phyloP scores from a whole-genome alignment of 2,113 vertebrate species.

The Xenus cinereus region DNA sequence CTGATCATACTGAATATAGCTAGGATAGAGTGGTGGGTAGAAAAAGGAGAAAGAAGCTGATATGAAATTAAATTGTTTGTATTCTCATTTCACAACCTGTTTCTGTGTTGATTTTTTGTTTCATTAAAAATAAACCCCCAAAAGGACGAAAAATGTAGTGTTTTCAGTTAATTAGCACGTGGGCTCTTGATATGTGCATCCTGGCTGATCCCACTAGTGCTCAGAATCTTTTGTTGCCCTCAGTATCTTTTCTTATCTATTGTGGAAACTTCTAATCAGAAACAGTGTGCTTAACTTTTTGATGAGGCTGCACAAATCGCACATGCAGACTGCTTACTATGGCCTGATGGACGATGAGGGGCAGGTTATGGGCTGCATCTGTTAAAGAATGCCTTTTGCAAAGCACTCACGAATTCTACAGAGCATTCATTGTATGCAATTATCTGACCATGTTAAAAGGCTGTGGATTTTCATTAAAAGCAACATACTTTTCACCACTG shows the following conservation, averaged over 20 bases:
- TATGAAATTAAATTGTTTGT: not conserved
- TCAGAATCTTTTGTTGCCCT: not conserved
- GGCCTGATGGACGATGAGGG: rapidly evolving
- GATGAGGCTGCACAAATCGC: not conserved
- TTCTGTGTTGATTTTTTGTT: not conserved
- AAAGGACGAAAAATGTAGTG: rapidly evolving
- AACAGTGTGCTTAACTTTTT: not conserved
- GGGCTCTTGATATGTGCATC: not conserved
- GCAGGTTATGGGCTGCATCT: not conserved
- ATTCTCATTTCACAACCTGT: not conserved
- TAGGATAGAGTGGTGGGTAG: not conserved
- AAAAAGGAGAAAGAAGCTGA: not conserved
- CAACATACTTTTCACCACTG: not conserved
- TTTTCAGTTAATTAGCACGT: not conserved
- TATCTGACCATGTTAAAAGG: not conserved
- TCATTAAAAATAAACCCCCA: not conserved
- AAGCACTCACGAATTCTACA: not conserved
- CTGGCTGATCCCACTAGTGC: not conserved
- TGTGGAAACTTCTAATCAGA: not conserved
- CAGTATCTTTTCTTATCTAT: not conserved
- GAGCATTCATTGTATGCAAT: not conserved
- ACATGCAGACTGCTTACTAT: not conserved
- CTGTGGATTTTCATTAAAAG: not conserved
- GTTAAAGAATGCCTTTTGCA: not conserved
- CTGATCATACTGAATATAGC: not conserved